Percentiles rank a stretch among this genome's conserved stretches.
Evolutionary conservation across 2,797 vertebrate species (phyloP).

Genomic region (Cetoscarus ocellatus): DNA sequence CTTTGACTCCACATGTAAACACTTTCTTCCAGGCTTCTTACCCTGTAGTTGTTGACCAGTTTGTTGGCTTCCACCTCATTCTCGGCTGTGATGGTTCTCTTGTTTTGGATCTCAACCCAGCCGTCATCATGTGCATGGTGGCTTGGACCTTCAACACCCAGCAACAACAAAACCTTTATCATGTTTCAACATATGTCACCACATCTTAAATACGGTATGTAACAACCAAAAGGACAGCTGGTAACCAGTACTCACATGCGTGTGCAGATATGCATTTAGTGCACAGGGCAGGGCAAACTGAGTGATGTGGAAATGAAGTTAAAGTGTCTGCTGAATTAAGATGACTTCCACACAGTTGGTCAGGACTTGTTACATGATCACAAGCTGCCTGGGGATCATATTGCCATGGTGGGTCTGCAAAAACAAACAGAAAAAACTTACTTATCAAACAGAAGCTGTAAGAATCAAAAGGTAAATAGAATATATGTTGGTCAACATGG

Average conservation of each 20-base stretch:
- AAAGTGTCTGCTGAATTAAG: slow-evolving; percentile 55
- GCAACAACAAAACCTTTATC: background rate
- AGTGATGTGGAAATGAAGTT: slow-evolving; percentile 56
- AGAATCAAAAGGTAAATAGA: background rate
- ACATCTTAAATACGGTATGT: background rate
- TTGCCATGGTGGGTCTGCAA: slow-evolving; percentile 76
- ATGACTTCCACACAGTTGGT: slow-evolving; percentile 59
- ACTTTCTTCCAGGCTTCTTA: slow-evolving; percentile 38
- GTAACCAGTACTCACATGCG: slow-evolving; percentile 56
- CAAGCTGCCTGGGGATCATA: slow-evolving; percentile 42
- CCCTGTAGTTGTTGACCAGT: slow-evolving; percentile 91
- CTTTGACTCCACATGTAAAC: background rate
- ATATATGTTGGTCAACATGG: too few species aligned
- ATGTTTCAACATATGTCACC: background rate
- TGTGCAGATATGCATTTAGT: slow-evolving; percentile 68
- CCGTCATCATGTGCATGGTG: slow-evolving; percentile 77
- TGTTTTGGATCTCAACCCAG: slow-evolving; percentile 80
- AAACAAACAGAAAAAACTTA: background rate
- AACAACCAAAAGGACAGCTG: background rate
- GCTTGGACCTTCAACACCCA: slow-evolving; percentile 62
- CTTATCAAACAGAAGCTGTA: background rate
- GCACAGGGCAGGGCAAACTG: slow-evolving; percentile 54
- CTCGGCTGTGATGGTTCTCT: slow-evolving; percentile 86
- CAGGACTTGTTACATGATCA: slow-evolving; percentile 68
- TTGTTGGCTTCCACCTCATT: slow-evolving; percentile 90